These are phyloP conservation scores for Phalangium opilio DNA, from an alignment of 2,888 invertebrate species.

Conservation along the genomic window DNA sequence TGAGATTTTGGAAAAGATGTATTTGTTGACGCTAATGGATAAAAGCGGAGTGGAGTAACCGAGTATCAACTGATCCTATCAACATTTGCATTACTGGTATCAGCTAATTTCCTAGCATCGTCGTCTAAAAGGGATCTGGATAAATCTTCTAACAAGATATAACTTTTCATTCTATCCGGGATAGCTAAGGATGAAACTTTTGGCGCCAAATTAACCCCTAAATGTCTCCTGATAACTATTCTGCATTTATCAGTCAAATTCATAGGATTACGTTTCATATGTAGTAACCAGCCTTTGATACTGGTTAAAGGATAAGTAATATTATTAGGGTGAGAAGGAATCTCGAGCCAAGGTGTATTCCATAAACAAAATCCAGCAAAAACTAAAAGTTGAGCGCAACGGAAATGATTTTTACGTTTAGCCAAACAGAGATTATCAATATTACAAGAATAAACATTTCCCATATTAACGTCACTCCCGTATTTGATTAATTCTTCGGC, in stretches of 20 bases:
- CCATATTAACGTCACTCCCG: conserved; percentile 47
- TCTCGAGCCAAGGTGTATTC: conserved; percentile 23
- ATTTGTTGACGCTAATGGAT: too few relatives aligned
- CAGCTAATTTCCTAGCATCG: neutral
- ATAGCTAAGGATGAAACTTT: conserved; percentile 39
- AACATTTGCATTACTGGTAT: conserved; percentile 2
- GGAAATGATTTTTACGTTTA: conserved; percentile 20
- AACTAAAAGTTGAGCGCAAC: conserved; percentile 29
- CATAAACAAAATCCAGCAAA: conserved; percentile 31
- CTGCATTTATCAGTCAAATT: conserved; percentile 42
- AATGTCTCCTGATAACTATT: conserved; percentile 38
- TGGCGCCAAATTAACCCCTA: conserved; percentile 30
- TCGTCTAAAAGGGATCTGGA: neutral
- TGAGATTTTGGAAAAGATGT: too few relatives aligned
- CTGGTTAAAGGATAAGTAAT: conserved; percentile 9
- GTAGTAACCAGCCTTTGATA: conserved; percentile 31
- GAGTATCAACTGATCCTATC: too few relatives aligned
- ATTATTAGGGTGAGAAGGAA: conserved; percentile 23
- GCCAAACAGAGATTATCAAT: conserved; percentile 31
- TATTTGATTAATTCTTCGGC: conserved; percentile 44
- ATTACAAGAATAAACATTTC: conserved; percentile 39
- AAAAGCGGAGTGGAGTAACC: too few relatives aligned
- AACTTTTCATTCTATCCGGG: conserved; percentile 32
- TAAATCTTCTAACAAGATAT: conserved; percentile 9
- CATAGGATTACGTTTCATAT: conserved; percentile 37